These are phyloP conservation scores for Montipora capitata DNA, from an alignment of 92 coral and sea anemone genomes.

Conservation along the genomic window DNA sequence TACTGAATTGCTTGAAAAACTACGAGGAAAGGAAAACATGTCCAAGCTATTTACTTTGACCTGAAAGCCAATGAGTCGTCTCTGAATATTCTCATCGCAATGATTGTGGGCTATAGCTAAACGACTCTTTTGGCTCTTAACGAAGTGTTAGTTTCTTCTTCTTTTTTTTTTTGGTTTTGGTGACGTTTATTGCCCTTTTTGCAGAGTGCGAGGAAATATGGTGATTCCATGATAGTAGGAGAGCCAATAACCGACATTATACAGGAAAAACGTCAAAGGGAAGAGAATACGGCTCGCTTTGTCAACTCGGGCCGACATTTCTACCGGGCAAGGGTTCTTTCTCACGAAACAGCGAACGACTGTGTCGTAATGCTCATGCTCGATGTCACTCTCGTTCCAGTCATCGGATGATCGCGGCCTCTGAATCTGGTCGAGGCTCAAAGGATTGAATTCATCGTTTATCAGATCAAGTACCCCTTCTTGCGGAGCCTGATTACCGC, in stretches of 20 bases:
- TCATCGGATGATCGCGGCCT: slow-evolving; percentile 20
- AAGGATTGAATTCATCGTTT: slow-evolving; percentile 11
- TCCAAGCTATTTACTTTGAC: too few species aligned
- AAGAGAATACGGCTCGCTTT: slow-evolving; percentile 61
- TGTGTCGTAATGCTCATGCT: slow-evolving; percentile 41
- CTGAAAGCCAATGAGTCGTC: too few species aligned
- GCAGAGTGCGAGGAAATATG: slow-evolving; percentile 21
- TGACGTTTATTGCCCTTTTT: background rate
- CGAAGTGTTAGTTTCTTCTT: too few species aligned
- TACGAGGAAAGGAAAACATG: too few species aligned
- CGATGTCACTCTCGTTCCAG: slow-evolving; percentile 25
- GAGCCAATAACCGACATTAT: slow-evolving; percentile 68
- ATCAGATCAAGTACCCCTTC: slow-evolving; percentile 2
- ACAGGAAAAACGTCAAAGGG: slow-evolving; percentile 61
- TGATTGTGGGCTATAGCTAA: too few species aligned
- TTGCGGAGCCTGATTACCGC: background rate
- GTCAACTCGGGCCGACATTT: slow-evolving; percentile 63
- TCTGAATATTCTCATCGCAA: too few species aligned
- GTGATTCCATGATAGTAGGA: slow-evolving; percentile 17
- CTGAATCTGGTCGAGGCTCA: slow-evolving; percentile 30
- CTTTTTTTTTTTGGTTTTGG: background rate
- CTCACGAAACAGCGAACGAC: slow-evolving; percentile 51
- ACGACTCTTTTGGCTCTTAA: too few species aligned
- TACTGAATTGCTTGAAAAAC: too few species aligned
- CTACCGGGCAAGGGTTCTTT: slow-evolving; percentile 28